Conservation (phyloP, 2,888 invertebrate species). For the Danaus chrysippus region DNA sequence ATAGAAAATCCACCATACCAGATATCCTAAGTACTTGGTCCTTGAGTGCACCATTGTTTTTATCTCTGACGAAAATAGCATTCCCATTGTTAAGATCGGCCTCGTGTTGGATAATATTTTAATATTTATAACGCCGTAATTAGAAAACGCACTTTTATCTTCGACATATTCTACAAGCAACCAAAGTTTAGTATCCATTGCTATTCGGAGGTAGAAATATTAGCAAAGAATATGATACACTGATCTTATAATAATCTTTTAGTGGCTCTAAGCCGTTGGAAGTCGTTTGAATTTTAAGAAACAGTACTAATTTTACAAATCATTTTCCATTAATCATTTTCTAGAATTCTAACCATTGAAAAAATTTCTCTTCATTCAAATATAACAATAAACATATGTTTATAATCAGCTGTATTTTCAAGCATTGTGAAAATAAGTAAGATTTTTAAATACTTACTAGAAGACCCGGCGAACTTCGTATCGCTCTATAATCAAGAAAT, state of each 20-base stretch:
- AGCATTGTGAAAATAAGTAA: too few species aligned
- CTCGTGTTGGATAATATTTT: slow-evolving; percentile 40
- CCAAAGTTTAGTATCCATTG: slow-evolving; percentile 52
- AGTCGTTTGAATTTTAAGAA: too few species aligned
- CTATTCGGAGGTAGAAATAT: slow-evolving; percentile 37
- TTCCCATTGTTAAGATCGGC: slow-evolving; percentile 46
- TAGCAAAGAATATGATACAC: slow-evolving; percentile 22
- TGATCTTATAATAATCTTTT: neutral
- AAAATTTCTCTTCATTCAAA: too few species aligned
- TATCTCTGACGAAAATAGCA: slow-evolving; percentile 41
- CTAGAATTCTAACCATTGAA: too few species aligned
- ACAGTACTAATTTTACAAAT: too few species aligned
- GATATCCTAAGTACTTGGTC: slow-evolving; percentile 53
- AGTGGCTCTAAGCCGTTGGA: too few species aligned
- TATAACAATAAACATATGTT: too few species aligned
- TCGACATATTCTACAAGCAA: slow-evolving; percentile 60
- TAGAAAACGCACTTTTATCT: slow-evolving; percentile 45
- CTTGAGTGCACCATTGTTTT: slow-evolving; percentile 39
- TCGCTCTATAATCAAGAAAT: too few species aligned
- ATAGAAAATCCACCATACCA: slow-evolving; percentile 39
- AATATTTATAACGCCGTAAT: slow-evolving; percentile 49
- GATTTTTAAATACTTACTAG: too few species aligned
- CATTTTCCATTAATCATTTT: too few species aligned
- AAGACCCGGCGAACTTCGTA: too few species aligned
- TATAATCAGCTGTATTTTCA: too few species aligned